Evolutionary conservation across 2,888 invertebrate species (phyloP), one percentile per base, ranked within the genome.

Genomic region (Thecophora atra): DNA sequence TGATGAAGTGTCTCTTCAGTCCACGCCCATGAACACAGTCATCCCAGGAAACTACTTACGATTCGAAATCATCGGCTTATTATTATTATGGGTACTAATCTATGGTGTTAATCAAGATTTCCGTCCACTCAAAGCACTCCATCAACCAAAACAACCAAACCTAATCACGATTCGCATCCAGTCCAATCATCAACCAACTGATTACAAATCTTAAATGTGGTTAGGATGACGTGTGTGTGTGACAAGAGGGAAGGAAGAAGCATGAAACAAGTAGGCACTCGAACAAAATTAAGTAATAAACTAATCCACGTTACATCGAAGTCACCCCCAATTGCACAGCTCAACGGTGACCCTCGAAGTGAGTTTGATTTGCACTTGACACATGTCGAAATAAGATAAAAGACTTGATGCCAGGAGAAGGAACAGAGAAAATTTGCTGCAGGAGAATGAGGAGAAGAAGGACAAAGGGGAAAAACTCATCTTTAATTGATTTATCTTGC

Each of bases 341-440:
- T 28, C 67, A 13, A 62, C 37, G 54, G 62, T 62, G 67, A 72
- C 67, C 62, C 72, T 63, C 67, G 67, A 67, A 54, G 28, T 62
- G 52, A 44, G 26, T 44, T 68, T 68, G 72, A 68, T 72, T 72
- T 68, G 68, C 72, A 68, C 72, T 72, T 69, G 72, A 72, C 72
- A 72, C 63, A 69, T 72, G 72, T 68, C 64, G 21, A 42, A 62
- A 54, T n/a, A 54, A 54, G 19, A 21, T 19, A 54, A 62, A 60
- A 54, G 26, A 42, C 11, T 6, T 37, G 37, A 11, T 37, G 11
- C 37, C 37, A 37, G 37, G 11, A 37, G 37, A 54, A 52, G 72
- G 19, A n/a, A n/a, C n/a, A n/a, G n/a, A n/a, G n/a, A n/a, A n/a
- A n/a, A n/a, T n/a, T n/a, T n/a, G n/a, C n/a, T n/a, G n/a, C n/a